A percentile compares a stretch with the other conserved stretches of the same genome.
These are phyloP conservation scores for Dromaius novaehollandiae DNA, from an alignment of 2,113 vertebrate species.

Conservation along the genomic window DNA sequence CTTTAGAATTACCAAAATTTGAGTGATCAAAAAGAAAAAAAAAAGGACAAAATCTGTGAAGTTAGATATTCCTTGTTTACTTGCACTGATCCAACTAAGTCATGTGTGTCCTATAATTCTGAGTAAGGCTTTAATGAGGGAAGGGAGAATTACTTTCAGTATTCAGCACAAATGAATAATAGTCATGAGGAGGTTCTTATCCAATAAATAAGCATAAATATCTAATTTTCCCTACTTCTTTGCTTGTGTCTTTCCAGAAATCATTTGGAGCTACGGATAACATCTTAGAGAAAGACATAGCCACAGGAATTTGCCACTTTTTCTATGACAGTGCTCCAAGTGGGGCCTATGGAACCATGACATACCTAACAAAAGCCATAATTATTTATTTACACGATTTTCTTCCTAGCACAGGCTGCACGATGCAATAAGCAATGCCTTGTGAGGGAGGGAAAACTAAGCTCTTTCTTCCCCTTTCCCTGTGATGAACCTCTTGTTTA, in stretches of 20 bases:
- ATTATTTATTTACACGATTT: conserved; percentile 90
- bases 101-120: background rate
- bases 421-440: conserved; percentile 81
- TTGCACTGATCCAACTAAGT: background rate
- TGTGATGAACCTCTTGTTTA: background rate
- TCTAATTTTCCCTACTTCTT: background rate
- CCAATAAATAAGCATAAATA: background rate
- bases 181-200: background rate
- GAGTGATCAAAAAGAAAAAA: background rate
- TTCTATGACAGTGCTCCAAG: conserved; percentile 98
- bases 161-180: background rate
- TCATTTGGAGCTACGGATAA: conserved; percentile 84
- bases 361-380: conserved; percentile 93
- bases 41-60: background rate
- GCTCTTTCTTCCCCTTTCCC: background rate
- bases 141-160: background rate
- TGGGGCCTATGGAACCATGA: conserved; percentile 96
- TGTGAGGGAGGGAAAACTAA: background rate
- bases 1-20: background rate
- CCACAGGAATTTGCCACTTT: conserved; percentile 92
- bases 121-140: background rate
- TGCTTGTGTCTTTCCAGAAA: conserved; percentile 78
- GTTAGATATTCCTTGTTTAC: background rate
- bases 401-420: conserved; percentile 90
- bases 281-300: conserved; percentile 89